These are phyloP conservation scores for Bombus waltoni DNA, from an alignment of 1,140 invertebrate genomes.

Conservation along the genomic window DNA sequence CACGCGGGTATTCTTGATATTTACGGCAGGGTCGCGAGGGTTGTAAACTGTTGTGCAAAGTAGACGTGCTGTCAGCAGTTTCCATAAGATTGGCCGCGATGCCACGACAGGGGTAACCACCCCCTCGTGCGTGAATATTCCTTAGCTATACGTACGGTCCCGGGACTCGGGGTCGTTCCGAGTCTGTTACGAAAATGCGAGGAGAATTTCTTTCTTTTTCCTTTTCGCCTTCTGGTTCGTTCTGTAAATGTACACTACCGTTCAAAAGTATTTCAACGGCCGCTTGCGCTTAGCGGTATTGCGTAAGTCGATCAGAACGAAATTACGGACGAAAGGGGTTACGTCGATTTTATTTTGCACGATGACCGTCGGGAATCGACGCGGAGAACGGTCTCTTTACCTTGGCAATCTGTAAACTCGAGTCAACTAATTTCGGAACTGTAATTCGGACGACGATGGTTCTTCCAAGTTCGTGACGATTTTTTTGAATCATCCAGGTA, in stretches of 20 bases:
- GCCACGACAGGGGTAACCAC: slow-evolving; percentile 41
- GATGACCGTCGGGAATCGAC: no score
- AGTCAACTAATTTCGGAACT: no score
- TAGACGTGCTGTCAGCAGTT: slow-evolving; percentile 66
- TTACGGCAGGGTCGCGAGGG: slow-evolving; percentile 56
- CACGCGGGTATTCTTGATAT: slow-evolving; percentile 52
- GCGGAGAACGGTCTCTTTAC: no score
- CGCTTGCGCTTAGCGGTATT: no score
- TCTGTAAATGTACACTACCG: not conserved
- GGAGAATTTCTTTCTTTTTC: not conserved
- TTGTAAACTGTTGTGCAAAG: slow-evolving; percentile 65
- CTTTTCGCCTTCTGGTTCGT: not conserved
- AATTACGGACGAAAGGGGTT: no score
- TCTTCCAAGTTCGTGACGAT: no score
- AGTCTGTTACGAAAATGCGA: slow-evolving; percentile 43
- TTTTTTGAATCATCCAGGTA: not conserved
- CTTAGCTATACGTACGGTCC: slow-evolving; percentile 47
- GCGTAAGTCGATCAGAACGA: no score
- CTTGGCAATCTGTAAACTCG: no score
- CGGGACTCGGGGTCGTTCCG: not conserved
- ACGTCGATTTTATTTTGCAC: no score
- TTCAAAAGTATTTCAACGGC: no score
- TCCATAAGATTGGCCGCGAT: slow-evolving; percentile 55
- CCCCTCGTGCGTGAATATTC: slow-evolving; percentile 52
- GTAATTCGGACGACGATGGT: no score